Base-by-base conservation (phyloP, 92 coral and sea anemone genomes). In the Nematostella vectensis region DNA sequence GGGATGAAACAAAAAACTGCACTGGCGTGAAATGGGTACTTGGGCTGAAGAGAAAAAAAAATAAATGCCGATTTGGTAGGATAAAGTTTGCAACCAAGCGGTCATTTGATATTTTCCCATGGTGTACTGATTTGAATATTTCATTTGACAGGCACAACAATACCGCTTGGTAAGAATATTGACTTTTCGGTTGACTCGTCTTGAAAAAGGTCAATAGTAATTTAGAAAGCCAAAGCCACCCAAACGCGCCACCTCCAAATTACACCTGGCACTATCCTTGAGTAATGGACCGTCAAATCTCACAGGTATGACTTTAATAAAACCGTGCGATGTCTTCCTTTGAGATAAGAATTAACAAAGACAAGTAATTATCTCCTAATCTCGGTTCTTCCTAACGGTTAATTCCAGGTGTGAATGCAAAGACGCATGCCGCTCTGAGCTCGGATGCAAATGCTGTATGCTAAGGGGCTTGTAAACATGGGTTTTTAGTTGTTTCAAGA, bases 51-150 rank as follows among this genome's bases (percentile, higher is more conserved):
- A n/a, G n/a, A n/a, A n/a, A n/a, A n/a, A n/a, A n/a, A n/a, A n/a
- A n/a, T n/a, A n/a, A n/a, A n/a, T n/a, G n/a, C n/a, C n/a, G n/a
- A n/a, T n/a, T n/a, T n/a, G n/a, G n/a, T n/a, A n/a, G n/a, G n/a
- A n/a, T n/a, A n/a, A n/a, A n/a, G n/a, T n/a, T n/a, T n/a, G n/a
- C n/a, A n/a, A n/a, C n/a, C n/a, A n/a, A n/a, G n/a, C n/a, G n/a
- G n/a, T n/a, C n/a, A n/a, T n/a, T n/a, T n/a, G n/a, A n/a, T n/a
- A n/a, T n/a, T n/a, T n/a, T n/a, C n/a, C n/a, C n/a, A n/a, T n/a
- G n/a, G n/a, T n/a, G n/a, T 27, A 33, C 25, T 63, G 20, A 63
- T 63, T 63, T 50, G 70, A 63, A 63, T 63, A 50, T 63, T 63
- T 63, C 70, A 63, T 63, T 63, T 63, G 48, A 21, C 52, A 51